A percentile compares a stretch with the other conserved stretches of the same genome.
Evolutionary conservation across 2,113 vertebrate species (phyloP).

Genomic region (Cinclus mexicanus): DNA sequence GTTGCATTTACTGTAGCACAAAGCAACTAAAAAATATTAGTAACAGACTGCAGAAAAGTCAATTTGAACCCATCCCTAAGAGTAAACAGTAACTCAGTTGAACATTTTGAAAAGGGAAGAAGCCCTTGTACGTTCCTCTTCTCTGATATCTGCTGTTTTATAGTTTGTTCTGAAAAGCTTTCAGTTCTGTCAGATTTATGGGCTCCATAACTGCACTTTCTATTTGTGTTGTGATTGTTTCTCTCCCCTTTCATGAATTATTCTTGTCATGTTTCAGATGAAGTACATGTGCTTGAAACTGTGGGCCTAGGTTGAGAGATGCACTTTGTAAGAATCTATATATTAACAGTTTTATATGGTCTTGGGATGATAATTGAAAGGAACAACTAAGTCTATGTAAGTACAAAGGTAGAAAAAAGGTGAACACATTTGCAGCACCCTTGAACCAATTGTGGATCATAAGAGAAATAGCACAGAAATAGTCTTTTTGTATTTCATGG

Average conservation of each 20-base stretch:
- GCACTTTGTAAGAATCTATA: background rate
- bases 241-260: background rate
- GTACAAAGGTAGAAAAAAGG: background rate
- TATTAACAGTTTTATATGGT: background rate
- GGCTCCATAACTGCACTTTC: background rate
- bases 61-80: background rate
- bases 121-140: background rate
- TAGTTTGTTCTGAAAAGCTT: background rate
- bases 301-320: background rate
- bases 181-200: background rate
- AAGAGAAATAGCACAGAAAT: background rate
- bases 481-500: background rate
- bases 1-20: background rate
- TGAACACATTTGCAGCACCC: background rate
- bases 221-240: background rate
- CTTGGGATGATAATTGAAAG: background rate
- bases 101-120: background rate
- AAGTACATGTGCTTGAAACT: background rate
- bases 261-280: background rate
- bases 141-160: background rate
- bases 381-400: background rate
- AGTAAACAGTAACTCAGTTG: background rate
- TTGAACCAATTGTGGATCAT: background rate
- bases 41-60: background rate
- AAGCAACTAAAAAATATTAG: background rate